Percentiles rank a stretch among this genome's conserved stretches.
Conservation (phyloP, 2,888 invertebrate species). For the Rosalia funebris region DNA sequence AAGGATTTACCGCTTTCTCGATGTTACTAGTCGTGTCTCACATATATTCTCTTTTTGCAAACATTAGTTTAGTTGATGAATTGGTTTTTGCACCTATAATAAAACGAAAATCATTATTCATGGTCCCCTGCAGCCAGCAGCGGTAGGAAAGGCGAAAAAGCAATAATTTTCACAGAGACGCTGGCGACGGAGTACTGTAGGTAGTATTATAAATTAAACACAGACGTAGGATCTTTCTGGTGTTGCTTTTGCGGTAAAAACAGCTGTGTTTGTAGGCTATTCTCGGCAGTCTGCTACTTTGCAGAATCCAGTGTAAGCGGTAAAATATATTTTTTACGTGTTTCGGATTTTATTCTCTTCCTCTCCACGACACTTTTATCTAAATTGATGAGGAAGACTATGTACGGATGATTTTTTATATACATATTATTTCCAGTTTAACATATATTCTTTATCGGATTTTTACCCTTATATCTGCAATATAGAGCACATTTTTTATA, state of each 20-base stretch:
- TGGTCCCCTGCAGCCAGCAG: constrained; percentile 39
- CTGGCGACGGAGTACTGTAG: constrained; percentile 29
- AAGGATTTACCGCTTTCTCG: constrained; percentile 26
- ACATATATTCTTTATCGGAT: too few relatives aligned
- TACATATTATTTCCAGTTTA: background rate
- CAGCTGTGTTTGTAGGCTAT: constrained; percentile 40
- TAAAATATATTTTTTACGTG: constrained; percentile 25
- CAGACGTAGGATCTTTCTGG: constrained; percentile 42
- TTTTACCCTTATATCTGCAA: too few relatives aligned
- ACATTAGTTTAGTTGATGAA: constrained; percentile 46
- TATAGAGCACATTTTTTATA: too few relatives aligned
- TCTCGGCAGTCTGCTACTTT: constrained; percentile 24
- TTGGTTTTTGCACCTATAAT: constrained; percentile 45
- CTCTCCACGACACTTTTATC: constrained; percentile 21
- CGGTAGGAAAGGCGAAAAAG: constrained; percentile 41
- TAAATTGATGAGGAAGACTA: constrained; percentile 18
- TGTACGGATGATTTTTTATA: constrained; percentile 8
- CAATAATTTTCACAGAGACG: constrained; percentile 41
- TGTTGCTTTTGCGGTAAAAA: constrained; percentile 41
- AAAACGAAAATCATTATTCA: constrained; percentile 51
- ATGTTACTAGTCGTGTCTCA: constrained; percentile 31
- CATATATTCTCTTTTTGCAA: constrained; percentile 39
- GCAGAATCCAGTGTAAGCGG: constrained; percentile 22
- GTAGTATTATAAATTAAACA: constrained; percentile 44
- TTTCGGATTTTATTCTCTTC: constrained; percentile 23